Evolutionary conservation across 2,113 vertebrate species (phyloP), one percentile per base, ranked within the genome.

Genomic region (Hemichromis elongatus): DNA sequence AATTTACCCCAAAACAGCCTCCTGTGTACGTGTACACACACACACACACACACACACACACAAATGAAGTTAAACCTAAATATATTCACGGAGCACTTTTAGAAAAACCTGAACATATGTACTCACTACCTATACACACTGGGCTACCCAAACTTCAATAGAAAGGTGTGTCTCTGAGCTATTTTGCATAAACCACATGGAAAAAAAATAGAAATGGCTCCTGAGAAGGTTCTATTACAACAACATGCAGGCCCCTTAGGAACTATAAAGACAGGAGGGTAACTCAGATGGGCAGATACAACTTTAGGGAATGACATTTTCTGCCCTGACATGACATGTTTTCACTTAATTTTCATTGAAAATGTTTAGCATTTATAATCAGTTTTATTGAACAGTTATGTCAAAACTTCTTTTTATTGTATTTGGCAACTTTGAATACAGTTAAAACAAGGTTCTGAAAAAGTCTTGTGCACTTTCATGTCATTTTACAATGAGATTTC

Each of bases 161-260:
- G 83, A 47, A 79, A 89, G 90, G 89, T 86, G 91, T 88, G 87
- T 87, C 90, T 83, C 33, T 4, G 24, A 88, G 86, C 87, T 89
- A 77, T 87, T 92, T 93, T 86, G 79, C 89, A 92, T 84, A 82
- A 89, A 82, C 88, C 84, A 90, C 89, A 90, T 93, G 59, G 92
- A 91, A 86, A 83, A 93, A 91, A 86, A 83, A 37, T 33, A 47
- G 42, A 52, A 30, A 30, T 13, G 9, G 81, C 59, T 16, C 54
- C 68, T 33, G 42, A 52, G 86, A 3, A 80, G 83, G 55, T 83
- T 37, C 84, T 19, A 2, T 77, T 75, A 73, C 68, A 87, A 88
- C 89, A 50, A 26, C 52, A 18, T 30, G 28, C 1, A 14, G 61
- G 26, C 70, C 55, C 55, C 37, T 6, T 55, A 78, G 50, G 55